Conservation (phyloP, 2,888 invertebrate species). For the Villa cingulata region DNA sequence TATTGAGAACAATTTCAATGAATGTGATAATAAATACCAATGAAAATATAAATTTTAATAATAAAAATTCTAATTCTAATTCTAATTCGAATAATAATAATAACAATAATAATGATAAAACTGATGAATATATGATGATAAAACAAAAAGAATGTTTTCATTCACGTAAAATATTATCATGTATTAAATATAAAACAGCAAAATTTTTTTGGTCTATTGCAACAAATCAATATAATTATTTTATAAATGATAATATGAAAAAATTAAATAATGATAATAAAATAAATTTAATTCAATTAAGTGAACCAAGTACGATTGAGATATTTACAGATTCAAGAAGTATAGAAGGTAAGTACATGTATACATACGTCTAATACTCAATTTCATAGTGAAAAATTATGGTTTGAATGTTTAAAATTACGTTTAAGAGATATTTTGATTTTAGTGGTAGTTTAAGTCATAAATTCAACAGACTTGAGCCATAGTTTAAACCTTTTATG, state of each 20-base stretch:
- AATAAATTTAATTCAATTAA: constrained; percentile 27
- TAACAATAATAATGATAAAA: not conserved
- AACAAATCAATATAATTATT: constrained; percentile 28
- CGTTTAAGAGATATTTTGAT: too few species aligned
- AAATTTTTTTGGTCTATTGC: constrained; percentile 30
- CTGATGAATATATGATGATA: constrained; percentile 26
- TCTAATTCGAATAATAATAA: not conserved
- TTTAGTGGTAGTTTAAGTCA: too few species aligned
- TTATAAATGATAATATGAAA: constrained; percentile 28
- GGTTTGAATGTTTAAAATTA: too few species aligned
- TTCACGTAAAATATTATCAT: constrained; percentile 26
- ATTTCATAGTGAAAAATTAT: too few species aligned
- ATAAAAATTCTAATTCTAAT: not conserved
- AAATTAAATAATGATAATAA: constrained; percentile 19
- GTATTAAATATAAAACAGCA: constrained; percentile 30
- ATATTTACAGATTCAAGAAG: constrained; percentile 27
- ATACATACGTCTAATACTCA: too few species aligned
- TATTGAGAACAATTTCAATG: not conserved
- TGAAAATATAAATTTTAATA: too few species aligned
- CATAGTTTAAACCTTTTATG: too few species aligned
- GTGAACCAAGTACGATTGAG: constrained; percentile 24
- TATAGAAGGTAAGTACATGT: constrained; percentile 27
- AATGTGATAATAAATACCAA: not conserved
- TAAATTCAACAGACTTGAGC: too few species aligned
- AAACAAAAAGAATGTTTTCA: constrained; percentile 28